These are phyloP conservation scores for Ambastaia sidthimunki DNA, from an alignment of 2,797 vertebrate genomes.

Conservation along the genomic window DNA sequence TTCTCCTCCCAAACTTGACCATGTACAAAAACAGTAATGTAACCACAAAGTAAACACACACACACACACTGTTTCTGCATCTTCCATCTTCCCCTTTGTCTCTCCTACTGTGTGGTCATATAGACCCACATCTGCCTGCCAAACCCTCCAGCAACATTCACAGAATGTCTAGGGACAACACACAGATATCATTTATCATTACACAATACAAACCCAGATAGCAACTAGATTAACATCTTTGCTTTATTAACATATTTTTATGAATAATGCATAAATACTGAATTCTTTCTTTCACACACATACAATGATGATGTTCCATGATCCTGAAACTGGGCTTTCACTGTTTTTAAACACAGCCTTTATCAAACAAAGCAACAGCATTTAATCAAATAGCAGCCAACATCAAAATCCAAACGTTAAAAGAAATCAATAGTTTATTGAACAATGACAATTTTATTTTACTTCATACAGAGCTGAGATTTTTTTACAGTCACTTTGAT, in stretches of 20 bases:
- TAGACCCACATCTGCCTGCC: slow-evolving; percentile 9
- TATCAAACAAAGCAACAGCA: no score
- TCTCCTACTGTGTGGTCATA: slow-evolving; percentile 25
- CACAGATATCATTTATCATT: slow-evolving; percentile 1
- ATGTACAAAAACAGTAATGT: slow-evolving; percentile 46
- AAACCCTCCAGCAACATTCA: slow-evolving; percentile 3
- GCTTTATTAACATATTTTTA: background rate
- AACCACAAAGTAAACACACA: slow-evolving; percentile 33
- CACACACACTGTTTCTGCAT: background rate
- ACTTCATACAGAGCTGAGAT: background rate
- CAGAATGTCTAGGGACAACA: background rate
- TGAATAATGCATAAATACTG: background rate
- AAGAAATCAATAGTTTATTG: background rate
- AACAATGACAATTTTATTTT: background rate
- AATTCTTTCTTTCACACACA: background rate
- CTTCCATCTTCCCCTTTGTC: background rate
- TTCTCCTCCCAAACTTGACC: slow-evolving; percentile 16
- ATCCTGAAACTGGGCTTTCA: no score
- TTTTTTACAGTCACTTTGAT: background rate
- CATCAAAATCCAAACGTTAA: no score
- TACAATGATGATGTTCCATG: no score
- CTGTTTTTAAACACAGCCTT: no score
- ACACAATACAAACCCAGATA: background rate
- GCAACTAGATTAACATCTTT: slow-evolving; percentile 1
- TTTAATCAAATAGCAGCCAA: no score